These are phyloP conservation scores for Boulengeromyrus knoepffleri DNA, from an alignment of 2,113 vertebrate genomes.

Conservation along the genomic window DNA sequence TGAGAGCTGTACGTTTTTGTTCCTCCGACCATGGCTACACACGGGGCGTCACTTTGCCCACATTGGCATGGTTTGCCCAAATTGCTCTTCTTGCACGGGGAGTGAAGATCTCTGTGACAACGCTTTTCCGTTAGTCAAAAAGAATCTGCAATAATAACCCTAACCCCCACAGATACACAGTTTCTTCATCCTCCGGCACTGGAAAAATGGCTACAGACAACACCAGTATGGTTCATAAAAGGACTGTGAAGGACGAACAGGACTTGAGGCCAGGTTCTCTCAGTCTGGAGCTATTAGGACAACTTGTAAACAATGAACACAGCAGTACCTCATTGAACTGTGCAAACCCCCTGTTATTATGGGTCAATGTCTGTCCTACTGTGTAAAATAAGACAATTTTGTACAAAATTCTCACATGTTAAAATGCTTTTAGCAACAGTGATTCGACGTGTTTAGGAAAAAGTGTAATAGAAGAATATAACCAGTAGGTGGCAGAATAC, in stretches of 20 bases:
- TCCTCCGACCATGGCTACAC: not conserved
- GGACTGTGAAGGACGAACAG: not conserved
- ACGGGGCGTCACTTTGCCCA: not conserved
- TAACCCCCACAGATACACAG: not conserved
- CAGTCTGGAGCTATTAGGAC: not conserved
- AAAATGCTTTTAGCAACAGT: not conserved
- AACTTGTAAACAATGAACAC: not conserved
- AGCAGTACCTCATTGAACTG: not conserved
- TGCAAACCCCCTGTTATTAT: slow-evolving; percentile 1
- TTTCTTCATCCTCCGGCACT: not conserved
- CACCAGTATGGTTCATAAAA: not conserved
- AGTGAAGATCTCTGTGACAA: not conserved
- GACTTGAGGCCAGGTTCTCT: not conserved
- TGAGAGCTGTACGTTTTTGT: not conserved
- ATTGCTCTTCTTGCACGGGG: not conserved
- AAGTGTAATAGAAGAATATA: not conserved
- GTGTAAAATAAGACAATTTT: slow-evolving; percentile 7
- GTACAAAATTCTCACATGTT: not conserved
- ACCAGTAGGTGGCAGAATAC: not conserved
- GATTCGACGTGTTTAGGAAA: too few species aligned
- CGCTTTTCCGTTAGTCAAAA: not conserved
- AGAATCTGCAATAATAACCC: not conserved
- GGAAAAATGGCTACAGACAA: not conserved
- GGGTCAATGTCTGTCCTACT: slow-evolving; percentile 4
- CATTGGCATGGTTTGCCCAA: too few species aligned